Base-by-base conservation (phyloP, 2,113 vertebrate genomes). In the Tenebrosternarchus preto region DNA sequence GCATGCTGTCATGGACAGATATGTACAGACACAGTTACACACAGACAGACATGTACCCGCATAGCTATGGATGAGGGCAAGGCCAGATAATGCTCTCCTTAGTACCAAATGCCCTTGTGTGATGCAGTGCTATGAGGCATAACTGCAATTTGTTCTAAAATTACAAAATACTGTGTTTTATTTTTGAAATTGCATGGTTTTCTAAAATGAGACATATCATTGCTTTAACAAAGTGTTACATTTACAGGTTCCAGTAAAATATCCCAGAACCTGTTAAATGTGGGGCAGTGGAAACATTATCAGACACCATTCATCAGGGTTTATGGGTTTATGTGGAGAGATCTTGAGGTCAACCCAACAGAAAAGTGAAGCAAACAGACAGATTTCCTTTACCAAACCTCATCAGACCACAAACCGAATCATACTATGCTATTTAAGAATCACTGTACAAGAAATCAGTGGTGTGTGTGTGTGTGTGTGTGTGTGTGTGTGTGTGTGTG, bases 231-330 rank as follows among this genome's bases (percentile, higher is more conserved):
- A 68, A 22, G 63, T 24, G 33, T n/a, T 70, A 36, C 66, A 73
- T 78, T 82, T 59, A 82, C 50, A 33, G 36, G 16, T 82, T 67
- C 24, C 33, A 46, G 46, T 50, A 19, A 59, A 78, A 60, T 67
- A 50, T 57, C 16, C 78, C 27, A 36, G 31, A 43, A 81, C 69
- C 20, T 71, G 68, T 50, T 31, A 61, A 53, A 57, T 73, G 29
- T 59, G 68, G 24, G 64, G 68, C 68, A 50, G 73, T 82, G 73
- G 66, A 82, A 82, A 82, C 56, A 56, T 17, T 39, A 61, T 76
- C 27, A 64, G 31, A 39, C 7, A 29, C 63, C 33, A n/a, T 61
- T 59, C 25, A 29, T 29, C 31, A 57, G 31, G 59, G 72, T 71
- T 80, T 71, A 69, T 27, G n/a, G n/a, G n/a, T n/a, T 31, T 70